Evolutionary conservation across 2,797 vertebrate species (phyloP).

Genomic region (Pogoniulus pusillus): DNA sequence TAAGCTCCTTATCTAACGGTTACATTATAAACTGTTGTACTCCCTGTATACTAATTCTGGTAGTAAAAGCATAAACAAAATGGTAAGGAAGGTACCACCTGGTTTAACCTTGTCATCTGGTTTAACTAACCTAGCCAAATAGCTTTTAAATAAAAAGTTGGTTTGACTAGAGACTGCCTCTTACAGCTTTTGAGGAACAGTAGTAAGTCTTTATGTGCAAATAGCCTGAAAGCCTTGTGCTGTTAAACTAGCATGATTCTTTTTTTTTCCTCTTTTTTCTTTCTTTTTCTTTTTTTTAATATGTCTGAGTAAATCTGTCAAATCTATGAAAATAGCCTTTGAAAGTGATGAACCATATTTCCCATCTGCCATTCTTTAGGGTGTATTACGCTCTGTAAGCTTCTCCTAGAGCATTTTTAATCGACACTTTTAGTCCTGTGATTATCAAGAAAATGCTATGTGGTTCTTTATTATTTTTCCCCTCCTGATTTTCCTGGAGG

Average conservation of each 20-base stretch:
- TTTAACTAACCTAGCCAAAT: neutral
- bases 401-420: conserved; percentile 37
- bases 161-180: neutral
- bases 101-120: neutral
- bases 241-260: conserved; percentile 35
- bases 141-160: neutral
- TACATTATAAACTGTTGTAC: neutral
- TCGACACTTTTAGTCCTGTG: neutral
- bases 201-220: conserved; percentile 13
- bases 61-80: neutral
- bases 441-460: conserved; percentile 19
- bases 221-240: conserved; percentile 40
- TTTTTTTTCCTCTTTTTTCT: neutral
- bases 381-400: conserved; percentile 6
- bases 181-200: neutral
- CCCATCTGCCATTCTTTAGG: conserved; percentile 51
- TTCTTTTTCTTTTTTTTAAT: neutral
- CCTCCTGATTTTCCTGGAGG: conserved; percentile 7
- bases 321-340: conserved; percentile 63
- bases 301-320: conserved; percentile 67
- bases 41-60: neutral
- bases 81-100: neutral
- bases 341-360: conserved; percentile 44
- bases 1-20: neutral
- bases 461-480: neutral